phyloP scores from a whole-genome alignment of 2,113 vertebrate species.

The Lagenorhynchus albirostris region DNA sequence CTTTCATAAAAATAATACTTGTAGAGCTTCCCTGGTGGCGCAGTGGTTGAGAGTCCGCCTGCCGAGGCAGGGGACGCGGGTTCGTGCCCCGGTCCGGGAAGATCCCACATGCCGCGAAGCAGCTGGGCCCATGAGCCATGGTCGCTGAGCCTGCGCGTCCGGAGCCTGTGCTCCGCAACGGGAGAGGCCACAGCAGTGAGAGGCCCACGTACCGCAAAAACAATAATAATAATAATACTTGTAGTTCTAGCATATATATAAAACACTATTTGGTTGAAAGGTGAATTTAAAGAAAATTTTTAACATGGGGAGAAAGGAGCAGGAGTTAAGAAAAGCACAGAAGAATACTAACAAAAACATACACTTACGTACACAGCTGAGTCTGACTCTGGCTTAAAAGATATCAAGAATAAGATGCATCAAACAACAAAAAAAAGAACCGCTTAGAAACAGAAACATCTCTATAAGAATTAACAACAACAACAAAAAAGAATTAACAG shows the following conservation, averaged over 20 bases:
- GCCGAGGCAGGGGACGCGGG: too few species aligned
- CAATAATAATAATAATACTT: background rate
- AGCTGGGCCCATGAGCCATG: too few species aligned
- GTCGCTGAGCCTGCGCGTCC: too few species aligned
- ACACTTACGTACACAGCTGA: background rate
- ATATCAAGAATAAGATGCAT: background rate
- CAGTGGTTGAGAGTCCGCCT: too few species aligned
- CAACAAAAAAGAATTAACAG: background rate
- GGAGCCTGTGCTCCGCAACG: too few species aligned
- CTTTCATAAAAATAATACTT: background rate
- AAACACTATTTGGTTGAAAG: background rate
- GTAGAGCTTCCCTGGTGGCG: too few species aligned
- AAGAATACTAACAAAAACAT: background rate
- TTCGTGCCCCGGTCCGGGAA: too few species aligned
- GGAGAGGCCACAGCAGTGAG: too few species aligned
- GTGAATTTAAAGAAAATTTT: background rate
- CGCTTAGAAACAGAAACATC: background rate
- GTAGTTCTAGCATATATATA: background rate
- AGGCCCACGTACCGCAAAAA: too few species aligned
- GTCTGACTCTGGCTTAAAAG: background rate
- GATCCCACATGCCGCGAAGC: accelerated
- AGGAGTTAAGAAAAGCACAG: background rate
- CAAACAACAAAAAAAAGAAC: background rate
- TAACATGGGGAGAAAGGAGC: background rate
- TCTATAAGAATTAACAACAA: constrained; percentile 8